Evolutionary conservation across 2,888 invertebrate species (phyloP), one percentile per base, ranked within the genome.

Genomic region (Rhamnusium bicolor): DNA sequence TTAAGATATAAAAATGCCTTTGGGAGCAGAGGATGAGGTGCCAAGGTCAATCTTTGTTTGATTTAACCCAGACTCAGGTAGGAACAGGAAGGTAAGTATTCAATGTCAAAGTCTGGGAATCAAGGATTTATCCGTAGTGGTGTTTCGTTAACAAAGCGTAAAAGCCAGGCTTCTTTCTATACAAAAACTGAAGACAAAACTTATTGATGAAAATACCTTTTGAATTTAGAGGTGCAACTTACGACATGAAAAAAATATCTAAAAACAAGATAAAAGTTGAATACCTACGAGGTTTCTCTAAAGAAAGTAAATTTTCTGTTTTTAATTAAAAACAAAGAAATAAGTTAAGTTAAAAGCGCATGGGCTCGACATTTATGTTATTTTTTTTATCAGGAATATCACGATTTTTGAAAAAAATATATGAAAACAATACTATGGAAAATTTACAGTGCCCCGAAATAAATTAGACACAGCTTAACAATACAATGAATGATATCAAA

Each of bases 41-140:
- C 67, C 67, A 56, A 67, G 67, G 67, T 67, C 40, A 67, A 40
- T 67, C 56, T 67, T 67, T 67, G 67, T 67, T 67, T 27, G 56
- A 46, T 56, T 54, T 67, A 24, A 67, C 67, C 51, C 67, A 32
- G 67, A 24, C 67, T 56, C 67, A 67, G 67, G 67, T 67, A 67
- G 27, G 18, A 27, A 67, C 46, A 24, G 67, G 56, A 56, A 67
- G 21, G 67, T 14, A 56, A 40, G 67, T 14, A 56, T 56, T 65
- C 65, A 51, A 19, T 53, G 46, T 67, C 56, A 46, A 27, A 24
- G 67, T 67, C 67, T 67, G 67, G 67, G 67, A 67, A 56, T 56
- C 67, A 40, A 65, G 19, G 65, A 53, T 65, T 18, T 40, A 19
- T 16, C 65, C 29, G 32, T 65, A n/a, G 10, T 29, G 27, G 47